phyloP scores from a whole-genome alignment of 2,888 invertebrate species.

The Rhingia campestris region DNA sequence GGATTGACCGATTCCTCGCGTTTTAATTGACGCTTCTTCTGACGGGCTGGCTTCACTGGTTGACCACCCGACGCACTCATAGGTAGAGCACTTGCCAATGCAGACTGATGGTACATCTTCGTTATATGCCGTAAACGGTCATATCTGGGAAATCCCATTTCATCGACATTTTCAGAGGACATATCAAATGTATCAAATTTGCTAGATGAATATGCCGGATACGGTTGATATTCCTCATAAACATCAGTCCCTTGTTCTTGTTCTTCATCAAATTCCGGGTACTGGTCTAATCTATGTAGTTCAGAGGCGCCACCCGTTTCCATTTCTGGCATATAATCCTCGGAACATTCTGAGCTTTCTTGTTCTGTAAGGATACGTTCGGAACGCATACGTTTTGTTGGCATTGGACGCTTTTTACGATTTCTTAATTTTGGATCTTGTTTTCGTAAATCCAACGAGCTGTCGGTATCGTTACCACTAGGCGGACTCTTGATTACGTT shows the following conservation, averaged over 20 bases:
- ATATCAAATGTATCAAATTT: constrained; percentile 86
- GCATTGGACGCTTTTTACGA: constrained; percentile 86
- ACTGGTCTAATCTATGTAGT: constrained; percentile 84
- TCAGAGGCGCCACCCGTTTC: constrained; percentile 86
- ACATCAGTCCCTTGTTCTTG: constrained; percentile 83
- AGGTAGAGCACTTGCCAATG: constrained; percentile 74
- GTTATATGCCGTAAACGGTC: constrained; percentile 85
- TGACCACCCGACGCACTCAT: constrained; percentile 76
- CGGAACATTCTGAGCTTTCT: constrained; percentile 87
- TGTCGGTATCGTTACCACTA: constrained; percentile 90
- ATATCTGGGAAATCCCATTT: constrained; percentile 87
- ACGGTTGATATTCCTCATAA: constrained; percentile 84
- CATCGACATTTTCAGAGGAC: constrained; percentile 86
- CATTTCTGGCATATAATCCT: constrained; percentile 87
- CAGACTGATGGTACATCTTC: constrained; percentile 79
- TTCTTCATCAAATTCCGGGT: constrained; percentile 83
- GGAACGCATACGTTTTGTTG: constrained; percentile 81
- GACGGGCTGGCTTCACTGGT: constrained; percentile 83
- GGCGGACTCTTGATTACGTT: constrained; percentile 88
- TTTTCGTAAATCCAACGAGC: constrained; percentile 86
- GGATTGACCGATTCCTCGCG: constrained; percentile 80
- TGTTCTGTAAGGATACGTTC: constrained; percentile 82
- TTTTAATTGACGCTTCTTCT: constrained; percentile 81
- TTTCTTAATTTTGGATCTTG: constrained; percentile 87
- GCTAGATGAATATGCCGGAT: constrained; percentile 77